A percentile compares a stretch with the other conserved stretches of the same genome.
Conservation (phyloP, 2,797 vertebrate species). For the Myiotriccus ornatus region DNA sequence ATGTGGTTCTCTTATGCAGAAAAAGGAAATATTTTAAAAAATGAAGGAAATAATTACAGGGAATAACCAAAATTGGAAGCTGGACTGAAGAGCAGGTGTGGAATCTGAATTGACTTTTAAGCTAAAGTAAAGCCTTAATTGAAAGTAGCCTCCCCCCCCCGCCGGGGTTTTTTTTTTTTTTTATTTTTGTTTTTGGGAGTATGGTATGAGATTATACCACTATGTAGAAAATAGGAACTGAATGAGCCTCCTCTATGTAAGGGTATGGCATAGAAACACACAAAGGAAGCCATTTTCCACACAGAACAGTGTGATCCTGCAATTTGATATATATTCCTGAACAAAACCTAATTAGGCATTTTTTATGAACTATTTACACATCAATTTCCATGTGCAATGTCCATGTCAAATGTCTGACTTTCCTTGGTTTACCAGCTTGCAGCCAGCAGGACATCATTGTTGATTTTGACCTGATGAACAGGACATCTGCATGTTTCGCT, state of each 20-base stretch:
- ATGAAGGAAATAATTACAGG: not conserved
- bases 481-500: not conserved
- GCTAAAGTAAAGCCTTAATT: not conserved
- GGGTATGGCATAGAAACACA: not conserved
- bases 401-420: not conserved
- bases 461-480: not conserved
- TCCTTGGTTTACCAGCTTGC: not conserved
- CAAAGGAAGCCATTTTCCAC: not conserved
- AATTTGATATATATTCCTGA: not conserved
- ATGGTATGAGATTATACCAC: not conserved
- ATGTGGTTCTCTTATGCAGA: not conserved
- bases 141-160: not conserved
- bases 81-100: not conserved
- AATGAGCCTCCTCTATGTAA: not conserved
- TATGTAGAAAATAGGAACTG: not conserved
- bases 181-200: not conserved
- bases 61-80: not conserved
- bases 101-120: not conserved
- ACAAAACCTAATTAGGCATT: not conserved
- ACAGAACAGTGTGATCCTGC: not conserved
- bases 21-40: slow-evolving; percentile 8
- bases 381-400: not conserved
- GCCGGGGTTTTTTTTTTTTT: not conserved
- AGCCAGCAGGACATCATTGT: not conserved
- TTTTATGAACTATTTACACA: not conserved